phyloP scores from a whole-genome alignment of 2,888 invertebrate species.

The Archaeoteleia sp. region DNA sequence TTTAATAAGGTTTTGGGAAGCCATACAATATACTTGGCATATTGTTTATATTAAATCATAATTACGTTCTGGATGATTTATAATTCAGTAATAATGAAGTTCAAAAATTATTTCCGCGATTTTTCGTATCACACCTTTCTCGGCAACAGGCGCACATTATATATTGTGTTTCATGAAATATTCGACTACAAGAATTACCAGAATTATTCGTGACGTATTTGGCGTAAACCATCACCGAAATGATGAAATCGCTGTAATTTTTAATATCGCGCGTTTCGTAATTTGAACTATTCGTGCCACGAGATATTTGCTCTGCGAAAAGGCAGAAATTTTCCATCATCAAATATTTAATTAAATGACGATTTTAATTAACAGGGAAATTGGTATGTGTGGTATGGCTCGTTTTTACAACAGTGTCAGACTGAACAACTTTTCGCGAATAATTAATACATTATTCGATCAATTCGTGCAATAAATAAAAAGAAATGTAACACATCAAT shows the following conservation, averaged over 20 bases:
- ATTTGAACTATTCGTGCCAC: conserved; percentile 33
- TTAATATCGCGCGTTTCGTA: conserved; percentile 30
- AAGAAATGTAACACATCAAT: too few species aligned
- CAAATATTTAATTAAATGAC: conserved; percentile 51
- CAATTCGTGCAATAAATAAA: conserved; percentile 25
- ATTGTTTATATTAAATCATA: too few species aligned
- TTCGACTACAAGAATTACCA: conserved; percentile 6
- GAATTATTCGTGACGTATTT: conserved; percentile 8
- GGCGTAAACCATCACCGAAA: conserved; percentile 21
- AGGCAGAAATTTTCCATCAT: conserved; percentile 39
- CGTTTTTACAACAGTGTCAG: conserved; percentile 46
- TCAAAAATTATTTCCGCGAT: too few species aligned
- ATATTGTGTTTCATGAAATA: conserved; percentile 5
- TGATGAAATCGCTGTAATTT: conserved; percentile 40
- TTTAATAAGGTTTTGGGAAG: too few species aligned
- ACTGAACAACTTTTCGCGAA: conserved; percentile 7
- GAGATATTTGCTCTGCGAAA: conserved; percentile 30
- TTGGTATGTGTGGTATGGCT: conserved; percentile 40
- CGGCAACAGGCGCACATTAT: neutral
- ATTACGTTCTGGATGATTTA: too few species aligned
- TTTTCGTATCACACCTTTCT: too few species aligned
- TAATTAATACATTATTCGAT: conserved; percentile 37
- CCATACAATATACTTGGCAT: too few species aligned
- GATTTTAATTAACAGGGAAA: conserved; percentile 45
- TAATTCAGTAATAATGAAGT: too few species aligned